Percentiles rank a stretch among this genome's conserved stretches.
phyloP scores from a whole-genome alignment of 2,888 invertebrate genomes.

The Cynaeus angustus region DNA sequence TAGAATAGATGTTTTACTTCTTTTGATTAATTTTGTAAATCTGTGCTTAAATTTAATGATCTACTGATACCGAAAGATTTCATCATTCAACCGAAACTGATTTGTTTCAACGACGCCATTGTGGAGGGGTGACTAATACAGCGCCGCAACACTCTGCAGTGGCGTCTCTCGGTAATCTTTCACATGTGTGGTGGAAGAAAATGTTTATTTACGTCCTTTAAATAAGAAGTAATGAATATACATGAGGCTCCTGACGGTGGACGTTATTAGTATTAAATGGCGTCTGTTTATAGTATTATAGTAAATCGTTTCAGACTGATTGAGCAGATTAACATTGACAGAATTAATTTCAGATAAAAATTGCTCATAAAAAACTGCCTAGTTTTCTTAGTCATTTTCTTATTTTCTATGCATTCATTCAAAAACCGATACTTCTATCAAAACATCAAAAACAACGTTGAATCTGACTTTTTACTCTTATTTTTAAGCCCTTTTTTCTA shows the following conservation, averaged over 20 bases:
- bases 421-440: no score
- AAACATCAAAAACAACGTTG: no score
- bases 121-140: constrained; percentile 55
- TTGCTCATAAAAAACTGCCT: no score
- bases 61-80: constrained; percentile 19
- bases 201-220: constrained; percentile 9
- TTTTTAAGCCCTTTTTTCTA: no score
- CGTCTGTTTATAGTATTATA: no score
- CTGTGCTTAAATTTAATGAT: constrained; percentile 8
- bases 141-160: constrained; percentile 62
- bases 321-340: no score
- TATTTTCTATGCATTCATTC: no score
- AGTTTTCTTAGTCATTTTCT: no score
- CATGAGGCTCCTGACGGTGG: background rate
- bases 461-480: no score
- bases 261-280: no score
- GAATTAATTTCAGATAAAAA: no score
- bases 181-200: background rate
- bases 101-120: constrained; percentile 58
- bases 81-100: constrained; percentile 28
- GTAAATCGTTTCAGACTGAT: no score
- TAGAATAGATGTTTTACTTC: constrained; percentile 43
- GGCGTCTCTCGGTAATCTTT: constrained; percentile 54
- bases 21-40: constrained; percentile 50
- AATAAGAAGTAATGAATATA: constrained; percentile 10